A percentile compares a stretch with the other conserved stretches of the same genome.
Conservation (phyloP, 2,888 invertebrate genomes). For the Coelogynopora nodosa region DNA sequence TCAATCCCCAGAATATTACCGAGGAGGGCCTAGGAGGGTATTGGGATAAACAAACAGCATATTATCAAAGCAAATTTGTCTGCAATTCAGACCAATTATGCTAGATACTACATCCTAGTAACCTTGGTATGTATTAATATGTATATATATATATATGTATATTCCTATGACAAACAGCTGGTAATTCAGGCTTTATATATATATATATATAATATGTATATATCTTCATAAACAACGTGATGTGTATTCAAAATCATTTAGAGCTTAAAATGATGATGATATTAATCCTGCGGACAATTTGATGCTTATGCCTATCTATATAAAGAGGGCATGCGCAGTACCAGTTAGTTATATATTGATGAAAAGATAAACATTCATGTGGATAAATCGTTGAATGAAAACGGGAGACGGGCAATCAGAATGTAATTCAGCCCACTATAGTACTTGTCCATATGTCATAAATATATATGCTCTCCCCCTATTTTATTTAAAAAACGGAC, state of each 20-base stretch:
- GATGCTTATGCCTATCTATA: background rate
- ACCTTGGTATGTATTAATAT: no score
- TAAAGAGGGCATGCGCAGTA: background rate
- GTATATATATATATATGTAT: no score
- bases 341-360: background rate
- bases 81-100: slow-evolving; percentile 23
- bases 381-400: slow-evolving; percentile 7
- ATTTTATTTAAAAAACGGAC: no score
- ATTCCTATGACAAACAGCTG: background rate
- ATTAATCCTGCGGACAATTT: background rate
- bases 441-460: slow-evolving; percentile 1
- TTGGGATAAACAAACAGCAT: background rate
- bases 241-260: no score
- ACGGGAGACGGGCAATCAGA: background rate
- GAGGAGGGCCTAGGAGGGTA: background rate
- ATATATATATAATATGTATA: background rate
- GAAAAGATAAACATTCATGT: slow-evolving; percentile 11
- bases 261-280: no score
- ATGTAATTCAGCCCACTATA: background rate
- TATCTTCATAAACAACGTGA: no score
- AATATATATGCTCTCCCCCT: background rate
- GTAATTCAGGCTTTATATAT: background rate
- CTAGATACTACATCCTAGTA: background rate
- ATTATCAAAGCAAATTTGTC: slow-evolving; percentile 16
- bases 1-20: background rate